Conservation (phyloP, 2,797 vertebrate genomes). For the Schizopygopsis malacanthus region DNA sequence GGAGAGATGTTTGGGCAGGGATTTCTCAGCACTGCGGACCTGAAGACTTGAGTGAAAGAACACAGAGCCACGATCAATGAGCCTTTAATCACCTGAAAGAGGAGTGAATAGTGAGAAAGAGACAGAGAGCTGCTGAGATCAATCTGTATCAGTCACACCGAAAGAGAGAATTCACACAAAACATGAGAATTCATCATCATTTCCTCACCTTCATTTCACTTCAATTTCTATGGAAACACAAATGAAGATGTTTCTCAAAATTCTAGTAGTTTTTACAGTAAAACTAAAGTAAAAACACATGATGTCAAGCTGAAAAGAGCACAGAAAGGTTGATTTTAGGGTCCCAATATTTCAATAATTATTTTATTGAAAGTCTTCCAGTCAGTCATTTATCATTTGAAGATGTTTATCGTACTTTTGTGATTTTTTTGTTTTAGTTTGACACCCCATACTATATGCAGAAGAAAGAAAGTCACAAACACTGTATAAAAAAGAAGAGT, state of each 20-base stretch:
- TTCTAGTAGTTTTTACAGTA: no score
- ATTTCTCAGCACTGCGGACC: conserved; percentile 1
- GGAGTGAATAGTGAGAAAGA: neutral
- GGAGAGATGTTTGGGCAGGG: conserved; percentile 40
- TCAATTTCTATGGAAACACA: neutral
- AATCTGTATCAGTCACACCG: neutral
- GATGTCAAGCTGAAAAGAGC: neutral
- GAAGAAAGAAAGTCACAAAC: neutral
- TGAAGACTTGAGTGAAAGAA: conserved; percentile 40
- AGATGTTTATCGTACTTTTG: neutral
- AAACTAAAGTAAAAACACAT: neutral
- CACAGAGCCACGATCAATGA: conserved; percentile 25
- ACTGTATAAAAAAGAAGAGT: no score
- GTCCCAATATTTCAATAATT: neutral
- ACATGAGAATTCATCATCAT: neutral
- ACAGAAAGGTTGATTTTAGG: neutral
- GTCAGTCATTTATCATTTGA: neutral
- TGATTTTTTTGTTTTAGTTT: no score
- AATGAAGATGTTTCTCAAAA: neutral
- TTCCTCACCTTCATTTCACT: neutral
- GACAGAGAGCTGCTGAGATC: neutral
- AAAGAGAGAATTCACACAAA: neutral
- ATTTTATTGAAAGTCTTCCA: neutral
- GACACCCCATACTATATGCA: no score
- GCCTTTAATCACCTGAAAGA: neutral